phyloP scores from a whole-genome alignment of 2,113 vertebrate genomes.

The Platichthys flesus region DNA sequence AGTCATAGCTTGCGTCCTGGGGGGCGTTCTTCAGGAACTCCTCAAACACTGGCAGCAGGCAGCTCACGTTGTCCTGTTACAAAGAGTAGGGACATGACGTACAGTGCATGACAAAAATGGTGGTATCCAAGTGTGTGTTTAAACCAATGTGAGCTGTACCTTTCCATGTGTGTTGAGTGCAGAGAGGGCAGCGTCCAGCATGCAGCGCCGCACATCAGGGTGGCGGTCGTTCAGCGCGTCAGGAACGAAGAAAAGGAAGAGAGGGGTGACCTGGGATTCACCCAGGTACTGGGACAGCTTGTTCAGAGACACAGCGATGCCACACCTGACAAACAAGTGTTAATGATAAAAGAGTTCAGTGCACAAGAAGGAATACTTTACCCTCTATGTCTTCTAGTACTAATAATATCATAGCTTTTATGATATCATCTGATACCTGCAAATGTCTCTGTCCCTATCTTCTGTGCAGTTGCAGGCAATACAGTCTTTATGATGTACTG shows the following conservation, averaged over 20 bases:
- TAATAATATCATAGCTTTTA: not conserved
- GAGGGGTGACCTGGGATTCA: conserved; percentile 92
- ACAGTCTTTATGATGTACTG: no score
- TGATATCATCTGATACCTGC: no score
- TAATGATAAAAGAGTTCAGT: not conserved
- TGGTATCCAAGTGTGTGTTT: not conserved
- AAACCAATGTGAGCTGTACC: conserved; percentile 74
- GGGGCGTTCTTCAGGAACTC: conserved; percentile 96
- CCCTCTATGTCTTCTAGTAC: not conserved
- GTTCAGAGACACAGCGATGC: conserved; percentile 94
- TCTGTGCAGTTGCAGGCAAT: no score
- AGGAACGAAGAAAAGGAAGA: conserved; percentile 97
- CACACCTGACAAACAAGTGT: conserved; percentile 84
- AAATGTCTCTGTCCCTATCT: no score
- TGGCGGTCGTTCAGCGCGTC: conserved; percentile 97
- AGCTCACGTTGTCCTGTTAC: conserved; percentile 93
- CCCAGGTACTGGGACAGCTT: conserved; percentile 93
- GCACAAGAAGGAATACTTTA: not conserved
- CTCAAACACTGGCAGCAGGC: conserved; percentile 95
- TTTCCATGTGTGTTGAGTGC: conserved; percentile 96
- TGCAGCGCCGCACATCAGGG: conserved; percentile 93
- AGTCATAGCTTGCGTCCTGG: conserved; percentile 96
- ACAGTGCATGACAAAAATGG: not conserved
- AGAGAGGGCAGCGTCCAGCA: conserved; percentile 95
- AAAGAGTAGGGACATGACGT: conserved; percentile 16